These are phyloP conservation scores for Bos javanicus DNA, from an alignment of 2,113 vertebrate species.

Conservation along the genomic window DNA sequence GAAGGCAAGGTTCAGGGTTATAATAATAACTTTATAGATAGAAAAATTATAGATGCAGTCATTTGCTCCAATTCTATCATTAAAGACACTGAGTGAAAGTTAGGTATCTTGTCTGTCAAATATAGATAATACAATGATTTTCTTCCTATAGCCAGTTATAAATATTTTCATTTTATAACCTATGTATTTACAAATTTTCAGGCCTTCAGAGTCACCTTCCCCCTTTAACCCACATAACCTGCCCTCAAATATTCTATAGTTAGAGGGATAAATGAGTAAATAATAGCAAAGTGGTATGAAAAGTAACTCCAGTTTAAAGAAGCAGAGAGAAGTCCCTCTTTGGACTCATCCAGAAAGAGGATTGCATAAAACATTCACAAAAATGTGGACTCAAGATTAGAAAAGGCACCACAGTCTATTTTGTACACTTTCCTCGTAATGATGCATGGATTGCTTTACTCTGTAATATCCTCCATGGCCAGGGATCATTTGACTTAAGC, in stretches of 20 bases:
- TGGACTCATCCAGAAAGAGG: neutral
- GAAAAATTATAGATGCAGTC: neutral
- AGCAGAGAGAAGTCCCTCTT: neutral
- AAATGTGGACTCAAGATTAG: neutral
- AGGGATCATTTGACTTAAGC: neutral
- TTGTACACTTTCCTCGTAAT: neutral
- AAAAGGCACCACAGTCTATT: fast-evolving
- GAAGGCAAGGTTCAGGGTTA: neutral
- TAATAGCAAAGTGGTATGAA: neutral
- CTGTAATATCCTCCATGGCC: neutral
- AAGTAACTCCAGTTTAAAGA: neutral
- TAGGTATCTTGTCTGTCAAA: neutral
- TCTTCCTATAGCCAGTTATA: neutral
- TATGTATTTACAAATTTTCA: neutral
- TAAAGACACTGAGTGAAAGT: neutral
- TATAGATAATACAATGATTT: constrained; percentile 6
- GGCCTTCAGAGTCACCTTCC: neutral
- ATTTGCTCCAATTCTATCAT: neutral
- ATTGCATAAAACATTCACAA: neutral
- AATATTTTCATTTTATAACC: neutral
- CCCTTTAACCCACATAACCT: neutral
- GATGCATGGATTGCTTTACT: neutral
- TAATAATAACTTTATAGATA: neutral
- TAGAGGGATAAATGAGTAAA: neutral
- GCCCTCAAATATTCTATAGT: neutral